Evolutionary conservation across 2,113 vertebrate species (phyloP).

Genomic region (Hiodon alosoides): DNA sequence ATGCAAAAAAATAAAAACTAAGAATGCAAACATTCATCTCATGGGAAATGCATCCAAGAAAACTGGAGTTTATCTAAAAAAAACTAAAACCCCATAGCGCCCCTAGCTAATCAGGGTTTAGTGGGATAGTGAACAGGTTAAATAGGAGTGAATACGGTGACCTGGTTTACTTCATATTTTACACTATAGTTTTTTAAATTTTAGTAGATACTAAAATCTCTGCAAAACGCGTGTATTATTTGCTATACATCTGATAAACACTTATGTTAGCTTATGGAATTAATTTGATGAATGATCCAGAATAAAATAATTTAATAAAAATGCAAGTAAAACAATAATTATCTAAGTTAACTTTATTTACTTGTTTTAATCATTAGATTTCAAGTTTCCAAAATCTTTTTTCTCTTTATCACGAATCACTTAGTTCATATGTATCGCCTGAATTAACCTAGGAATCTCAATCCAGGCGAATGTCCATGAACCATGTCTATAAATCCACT

Average conservation of each 20-base stretch:
- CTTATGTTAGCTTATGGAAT: background rate
- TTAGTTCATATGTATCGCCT: background rate
- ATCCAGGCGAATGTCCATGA: no score
- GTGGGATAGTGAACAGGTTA: background rate
- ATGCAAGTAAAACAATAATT: background rate
- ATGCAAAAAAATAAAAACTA: background rate
- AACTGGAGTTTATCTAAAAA: background rate
- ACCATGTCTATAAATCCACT: no score
- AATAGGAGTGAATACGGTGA: background rate
- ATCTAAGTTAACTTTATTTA: background rate
- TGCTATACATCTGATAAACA: conserved; percentile 3
- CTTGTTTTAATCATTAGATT: background rate
- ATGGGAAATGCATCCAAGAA: background rate
- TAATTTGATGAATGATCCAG: background rate
- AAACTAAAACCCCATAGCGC: background rate
- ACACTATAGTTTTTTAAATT: background rate
- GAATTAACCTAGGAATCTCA: background rate
- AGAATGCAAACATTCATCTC: background rate
- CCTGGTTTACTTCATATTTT: background rate
- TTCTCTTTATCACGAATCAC: background rate
- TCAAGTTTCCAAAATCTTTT: background rate
- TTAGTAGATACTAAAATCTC: no score
- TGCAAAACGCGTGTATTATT: background rate
- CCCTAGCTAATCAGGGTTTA: background rate
- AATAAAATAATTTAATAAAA: background rate